phyloP scores from a whole-genome alignment of 2,888 invertebrate species.

The Micropterix aruncella region DNA sequence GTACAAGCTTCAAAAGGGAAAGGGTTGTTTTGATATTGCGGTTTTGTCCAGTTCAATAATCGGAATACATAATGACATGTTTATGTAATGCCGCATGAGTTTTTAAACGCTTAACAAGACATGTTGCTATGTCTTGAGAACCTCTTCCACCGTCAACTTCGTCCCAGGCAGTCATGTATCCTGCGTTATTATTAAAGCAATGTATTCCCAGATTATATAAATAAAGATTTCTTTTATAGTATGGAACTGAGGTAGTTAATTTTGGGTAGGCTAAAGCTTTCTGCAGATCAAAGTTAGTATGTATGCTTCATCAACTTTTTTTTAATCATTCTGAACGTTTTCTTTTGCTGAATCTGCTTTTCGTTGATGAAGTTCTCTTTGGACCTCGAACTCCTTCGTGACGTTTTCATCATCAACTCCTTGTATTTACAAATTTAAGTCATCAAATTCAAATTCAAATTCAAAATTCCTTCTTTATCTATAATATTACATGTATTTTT shows the following conservation, averaged over 20 bases:
- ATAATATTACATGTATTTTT: no score
- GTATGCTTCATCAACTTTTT: constrained; percentile 11
- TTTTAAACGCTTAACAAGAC: constrained; percentile 11
- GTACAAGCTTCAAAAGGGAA: constrained; percentile 13
- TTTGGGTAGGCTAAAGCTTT: constrained; percentile 15
- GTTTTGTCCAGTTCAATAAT: constrained; percentile 16
- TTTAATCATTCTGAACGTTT: constrained; percentile 11
- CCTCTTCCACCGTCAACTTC: constrained; percentile 16
- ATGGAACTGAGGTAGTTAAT: constrained; percentile 13
- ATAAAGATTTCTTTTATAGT: constrained; percentile 17
- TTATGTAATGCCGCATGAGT: constrained; percentile 10
- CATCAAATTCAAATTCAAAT: no score
- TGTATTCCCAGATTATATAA: constrained; percentile 15
- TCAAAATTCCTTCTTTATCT: no score
- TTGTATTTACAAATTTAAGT: constrained; percentile 9
- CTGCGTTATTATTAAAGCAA: constrained; percentile 14
- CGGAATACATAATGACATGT: constrained; percentile 16
- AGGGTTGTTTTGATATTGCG: no score
- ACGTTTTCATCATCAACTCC: constrained; percentile 9
- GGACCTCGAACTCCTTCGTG: constrained; percentile 6
- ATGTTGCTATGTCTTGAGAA: constrained; percentile 15
- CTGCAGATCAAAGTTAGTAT: constrained; percentile 10
- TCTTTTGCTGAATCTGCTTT: constrained; percentile 12
- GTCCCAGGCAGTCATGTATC: constrained; percentile 15
- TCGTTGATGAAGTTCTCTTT: constrained; percentile 12